Conservation (phyloP, 2,888 invertebrate species). For the Hofmannophila pseudospretella region DNA sequence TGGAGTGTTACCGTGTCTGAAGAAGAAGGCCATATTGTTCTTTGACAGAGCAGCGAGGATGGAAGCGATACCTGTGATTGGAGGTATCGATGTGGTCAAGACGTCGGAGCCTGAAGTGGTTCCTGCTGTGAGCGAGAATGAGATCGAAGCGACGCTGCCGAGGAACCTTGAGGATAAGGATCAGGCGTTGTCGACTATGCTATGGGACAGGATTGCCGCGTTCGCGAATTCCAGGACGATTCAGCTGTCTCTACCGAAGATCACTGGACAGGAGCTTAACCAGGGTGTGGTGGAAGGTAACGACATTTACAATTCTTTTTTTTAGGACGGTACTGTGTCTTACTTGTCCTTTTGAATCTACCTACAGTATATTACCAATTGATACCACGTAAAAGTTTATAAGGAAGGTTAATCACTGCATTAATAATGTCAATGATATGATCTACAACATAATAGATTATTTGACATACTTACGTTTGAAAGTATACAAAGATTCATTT, state of each 20-base stretch:
- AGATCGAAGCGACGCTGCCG: slow-evolving; percentile 83
- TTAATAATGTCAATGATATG: no score
- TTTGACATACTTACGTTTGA: no score
- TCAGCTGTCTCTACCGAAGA: slow-evolving; percentile 86
- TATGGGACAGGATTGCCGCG: slow-evolving; percentile 83
- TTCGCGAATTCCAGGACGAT: slow-evolving; percentile 86
- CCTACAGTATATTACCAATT: no score
- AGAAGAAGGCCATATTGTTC: slow-evolving; percentile 89
- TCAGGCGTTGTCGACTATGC: slow-evolving; percentile 81
- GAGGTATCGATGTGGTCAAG: slow-evolving; percentile 83
- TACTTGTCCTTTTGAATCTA: no score
- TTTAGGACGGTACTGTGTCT: no score
- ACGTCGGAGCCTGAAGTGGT: slow-evolving; percentile 60
- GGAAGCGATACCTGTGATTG: slow-evolving; percentile 77
- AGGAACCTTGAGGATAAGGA: slow-evolving; percentile 82
- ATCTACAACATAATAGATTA: no score
- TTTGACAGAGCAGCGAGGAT: slow-evolving; percentile 86
- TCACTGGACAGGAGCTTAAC: slow-evolving; percentile 82
- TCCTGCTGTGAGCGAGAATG: slow-evolving; percentile 79
- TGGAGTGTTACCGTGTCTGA: slow-evolving; percentile 85
- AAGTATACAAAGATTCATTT: no score
- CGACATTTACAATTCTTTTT: no score
- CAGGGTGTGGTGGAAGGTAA: slow-evolving; percentile 87
- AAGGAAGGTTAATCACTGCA: no score
- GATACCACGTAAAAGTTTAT: no score